These are phyloP conservation scores for Heliconius hewitsoni DNA, from an alignment of 1,140 invertebrate genomes.

Conservation along the genomic window DNA sequence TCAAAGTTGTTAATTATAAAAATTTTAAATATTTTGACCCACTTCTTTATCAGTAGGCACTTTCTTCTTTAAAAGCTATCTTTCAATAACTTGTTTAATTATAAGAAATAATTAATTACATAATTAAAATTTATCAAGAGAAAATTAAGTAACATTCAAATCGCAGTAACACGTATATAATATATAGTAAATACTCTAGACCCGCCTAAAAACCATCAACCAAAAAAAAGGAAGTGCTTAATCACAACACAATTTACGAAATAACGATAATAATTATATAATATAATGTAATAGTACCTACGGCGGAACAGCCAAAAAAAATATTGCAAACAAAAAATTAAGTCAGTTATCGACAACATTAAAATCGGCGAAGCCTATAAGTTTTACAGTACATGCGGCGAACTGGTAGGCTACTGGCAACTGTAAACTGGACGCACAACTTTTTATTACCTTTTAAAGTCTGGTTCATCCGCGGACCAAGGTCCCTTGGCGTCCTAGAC, in stretches of 20 bases:
- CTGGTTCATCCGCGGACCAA: slow-evolving; percentile 35
- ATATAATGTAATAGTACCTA: neutral
- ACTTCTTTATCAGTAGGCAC: too few relatives aligned
- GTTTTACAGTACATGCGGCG: neutral
- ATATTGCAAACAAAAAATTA: neutral
- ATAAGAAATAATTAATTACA: too few relatives aligned
- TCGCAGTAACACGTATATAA: too few relatives aligned
- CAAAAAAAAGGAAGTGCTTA: neutral
- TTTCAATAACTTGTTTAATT: too few relatives aligned
- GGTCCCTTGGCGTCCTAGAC: slow-evolving; percentile 32
- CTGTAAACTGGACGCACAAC: slow-evolving; percentile 24
- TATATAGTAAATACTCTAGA: neutral
- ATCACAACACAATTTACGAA: neutral
- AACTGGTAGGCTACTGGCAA: slow-evolving; percentile 9
- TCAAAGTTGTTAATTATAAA: too few relatives aligned
- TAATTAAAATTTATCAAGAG: too few relatives aligned
- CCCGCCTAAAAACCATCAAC: neutral
- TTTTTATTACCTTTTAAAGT: slow-evolving; percentile 31
- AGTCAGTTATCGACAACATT: neutral
- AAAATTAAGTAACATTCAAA: too few relatives aligned
- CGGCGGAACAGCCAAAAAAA: neutral
- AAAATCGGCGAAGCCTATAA: neutral
- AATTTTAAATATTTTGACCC: too few relatives aligned
- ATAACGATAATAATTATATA: neutral
- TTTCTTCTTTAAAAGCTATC: too few relatives aligned